These are phyloP conservation scores for Cephus rjabovi DNA, from an alignment of 2,888 invertebrate species.

Conservation along the genomic window DNA sequence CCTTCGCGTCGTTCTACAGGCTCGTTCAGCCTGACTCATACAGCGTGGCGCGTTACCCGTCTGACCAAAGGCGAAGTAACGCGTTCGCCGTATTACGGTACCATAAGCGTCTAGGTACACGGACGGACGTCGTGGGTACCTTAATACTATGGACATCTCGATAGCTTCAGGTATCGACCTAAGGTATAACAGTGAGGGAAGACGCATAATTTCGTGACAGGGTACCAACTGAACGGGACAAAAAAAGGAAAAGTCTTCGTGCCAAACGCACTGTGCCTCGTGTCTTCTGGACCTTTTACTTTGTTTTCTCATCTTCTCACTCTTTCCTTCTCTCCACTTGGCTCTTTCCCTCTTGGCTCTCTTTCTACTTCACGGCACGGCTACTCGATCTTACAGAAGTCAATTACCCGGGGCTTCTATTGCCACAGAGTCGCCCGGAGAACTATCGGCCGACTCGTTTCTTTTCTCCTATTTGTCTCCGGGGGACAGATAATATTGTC, in stretches of 20 bases:
- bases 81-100: not conserved
- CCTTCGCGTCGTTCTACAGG: not conserved
- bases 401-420: constrained; percentile 4
- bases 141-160: not conserved
- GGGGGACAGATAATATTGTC: constrained; percentile 27
- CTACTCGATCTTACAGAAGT: constrained; percentile 5
- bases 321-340: not conserved
- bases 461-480: constrained; percentile 10
- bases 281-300: not conserved
- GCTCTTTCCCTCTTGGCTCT: not conserved
- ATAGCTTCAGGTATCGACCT: not conserved
- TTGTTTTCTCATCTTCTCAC: not conserved
- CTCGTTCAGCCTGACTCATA: not conserved
- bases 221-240: not conserved
- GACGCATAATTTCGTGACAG: not conserved
- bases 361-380: not conserved
- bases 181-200: not conserved
- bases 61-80: not conserved
- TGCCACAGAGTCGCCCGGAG: constrained; percentile 1
- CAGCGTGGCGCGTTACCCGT: not conserved
- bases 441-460: constrained; percentile 15
- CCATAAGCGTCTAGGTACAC: not conserved
- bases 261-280: not conserved
- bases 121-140: not conserved
- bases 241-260: not conserved